A percentile compares a stretch with the other conserved stretches of the same genome.
These are phyloP conservation scores for Caiman crocodilus DNA, from an alignment of 2,797 vertebrate genomes.

Conservation along the genomic window DNA sequence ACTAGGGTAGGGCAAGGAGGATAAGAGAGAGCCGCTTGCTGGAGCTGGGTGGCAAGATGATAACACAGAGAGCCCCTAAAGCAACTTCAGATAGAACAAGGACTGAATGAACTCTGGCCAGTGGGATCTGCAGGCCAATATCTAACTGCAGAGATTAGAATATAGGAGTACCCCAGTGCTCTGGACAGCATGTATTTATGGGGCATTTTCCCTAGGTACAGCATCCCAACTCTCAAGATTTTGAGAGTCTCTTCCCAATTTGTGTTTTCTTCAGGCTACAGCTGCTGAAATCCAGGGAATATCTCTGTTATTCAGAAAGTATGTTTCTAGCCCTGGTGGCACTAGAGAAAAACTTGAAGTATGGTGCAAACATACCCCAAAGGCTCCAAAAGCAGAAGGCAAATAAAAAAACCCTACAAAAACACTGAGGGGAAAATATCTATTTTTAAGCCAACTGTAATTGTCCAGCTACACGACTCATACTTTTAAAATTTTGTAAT, in stretches of 20 bases:
- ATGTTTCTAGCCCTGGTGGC: neutral
- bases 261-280: neutral
- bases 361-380: neutral
- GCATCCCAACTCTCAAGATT: neutral
- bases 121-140: neutral
- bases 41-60: neutral
- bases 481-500: neutral
- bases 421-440: neutral
- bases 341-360: neutral
- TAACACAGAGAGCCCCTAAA: neutral
- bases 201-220: fast-evolving
- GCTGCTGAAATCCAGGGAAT: neutral
- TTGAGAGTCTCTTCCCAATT: neutral
- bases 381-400: neutral
- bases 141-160: neutral
- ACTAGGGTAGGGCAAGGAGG: neutral
- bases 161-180: neutral
- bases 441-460: neutral
- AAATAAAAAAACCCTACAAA: neutral
- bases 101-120: neutral
- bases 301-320: neutral
- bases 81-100: neutral
- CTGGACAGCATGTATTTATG: neutral
- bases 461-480: neutral
- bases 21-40: neutral